Base-by-base conservation (phyloP, 2,888 invertebrate genomes). In the Ochropacha duplaris region DNA sequence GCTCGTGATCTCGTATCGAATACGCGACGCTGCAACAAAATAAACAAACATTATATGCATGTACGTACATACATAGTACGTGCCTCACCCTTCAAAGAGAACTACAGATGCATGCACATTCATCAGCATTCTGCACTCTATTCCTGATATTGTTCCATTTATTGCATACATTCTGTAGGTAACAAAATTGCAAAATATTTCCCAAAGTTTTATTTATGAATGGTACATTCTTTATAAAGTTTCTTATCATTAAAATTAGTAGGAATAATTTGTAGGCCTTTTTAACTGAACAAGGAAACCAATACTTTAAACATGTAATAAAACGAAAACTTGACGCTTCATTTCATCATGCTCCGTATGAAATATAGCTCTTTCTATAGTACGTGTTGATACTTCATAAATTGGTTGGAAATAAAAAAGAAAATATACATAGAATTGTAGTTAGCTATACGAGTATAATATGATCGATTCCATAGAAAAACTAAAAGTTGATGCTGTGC, bases 1-100 rank as follows among this genome's bases (percentile, higher is more conserved):
- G 95, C 98, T 98, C 93, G 98, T 98, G 94, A 99, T 99, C 96
- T 99, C 98, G 94, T 99, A 99, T 94, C 98, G 98, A 95, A 99
- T 98, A 95, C 98, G 97, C 94, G 98, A 98, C 90, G 98, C 98
- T 98, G 95, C 64, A 90, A 92, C 78, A 86, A 86, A 60, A 83
- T 81, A 72, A 81, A 76, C 78, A 67, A 78, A 28, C 64, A 68
- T 72, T 69, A 66, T 71, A 56, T 50, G 5, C n/a, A 50, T 49
- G 6, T 44, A 19, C 19, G 19, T 6, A 44, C 44, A 19, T 44
- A 9, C 2, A 9, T 44, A 19, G 19, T 6, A 44, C 44, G 44
- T 44, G 19, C 2, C 19, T 44, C 8, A 19, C 39, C 39, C 16
- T 16, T 44, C 16, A 44, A 16, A 39, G 39, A 6, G n/a, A 36